Evolutionary conservation across 2,888 invertebrate genomes (phyloP).

Genomic region (Acrocyrtus sp.): DNA sequence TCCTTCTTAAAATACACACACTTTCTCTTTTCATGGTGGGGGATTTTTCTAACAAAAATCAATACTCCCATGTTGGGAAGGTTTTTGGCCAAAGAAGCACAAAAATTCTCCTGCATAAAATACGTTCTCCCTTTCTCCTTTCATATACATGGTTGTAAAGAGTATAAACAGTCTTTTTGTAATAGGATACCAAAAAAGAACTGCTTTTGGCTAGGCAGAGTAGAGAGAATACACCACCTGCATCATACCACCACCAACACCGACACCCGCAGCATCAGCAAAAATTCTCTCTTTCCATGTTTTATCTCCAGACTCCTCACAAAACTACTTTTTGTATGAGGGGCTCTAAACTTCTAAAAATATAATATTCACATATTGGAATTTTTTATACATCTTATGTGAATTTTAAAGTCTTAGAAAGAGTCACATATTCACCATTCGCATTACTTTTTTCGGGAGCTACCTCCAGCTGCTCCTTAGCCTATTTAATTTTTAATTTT

Average conservation of each 20-base stretch:
- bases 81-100: constrained; percentile 46
- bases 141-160: constrained; percentile 16
- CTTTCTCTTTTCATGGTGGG: constrained; percentile 48
- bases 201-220: constrained; percentile 21
- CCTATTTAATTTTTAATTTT: no score
- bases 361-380: no score
- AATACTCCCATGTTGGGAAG: constrained; percentile 60
- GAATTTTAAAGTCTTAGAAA: no score
- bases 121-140: constrained; percentile 16
- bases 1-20: constrained; percentile 8
- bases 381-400: no score
- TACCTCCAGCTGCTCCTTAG: no score
- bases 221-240: background rate
- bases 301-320: no score
- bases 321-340: constrained; percentile 36
- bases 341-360: constrained; percentile 9
- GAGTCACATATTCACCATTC: no score
- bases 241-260: constrained; percentile 11
- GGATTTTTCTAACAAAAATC: constrained; percentile 61
- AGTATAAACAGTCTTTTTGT: constrained; percentile 29
- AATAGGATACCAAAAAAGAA: constrained; percentile 42
- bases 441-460: no score
- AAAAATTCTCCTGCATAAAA: constrained; percentile 34
- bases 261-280: constrained; percentile 33
- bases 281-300: constrained; percentile 7